A percentile compares a stretch with the other conserved stretches of the same genome.
phyloP scores from a whole-genome alignment of 2,888 invertebrate species.

The Acanthopleura granulata region DNA sequence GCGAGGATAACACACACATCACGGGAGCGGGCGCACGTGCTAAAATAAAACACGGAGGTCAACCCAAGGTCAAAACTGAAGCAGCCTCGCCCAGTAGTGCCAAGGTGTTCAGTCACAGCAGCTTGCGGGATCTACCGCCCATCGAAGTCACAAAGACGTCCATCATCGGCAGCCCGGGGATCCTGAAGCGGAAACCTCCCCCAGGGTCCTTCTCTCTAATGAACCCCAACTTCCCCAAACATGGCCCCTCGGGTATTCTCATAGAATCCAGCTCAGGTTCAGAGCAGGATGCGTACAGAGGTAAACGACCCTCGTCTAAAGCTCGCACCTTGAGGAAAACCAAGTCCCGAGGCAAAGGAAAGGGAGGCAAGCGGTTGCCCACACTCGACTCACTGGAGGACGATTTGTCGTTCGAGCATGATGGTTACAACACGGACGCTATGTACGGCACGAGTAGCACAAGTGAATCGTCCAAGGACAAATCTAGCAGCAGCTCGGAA shows the following conservation, averaged over 20 bases:
- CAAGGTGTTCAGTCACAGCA: background rate
- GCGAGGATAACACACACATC: constrained; percentile 28
- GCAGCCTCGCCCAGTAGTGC: background rate
- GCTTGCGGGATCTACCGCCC: background rate
- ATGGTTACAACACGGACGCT: background rate
- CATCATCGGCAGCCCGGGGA: background rate
- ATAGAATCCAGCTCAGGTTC: constrained; percentile 55
- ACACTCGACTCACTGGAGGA: constrained; percentile 5
- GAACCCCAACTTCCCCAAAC: background rate
- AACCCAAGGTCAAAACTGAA: background rate
- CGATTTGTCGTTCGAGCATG: background rate
- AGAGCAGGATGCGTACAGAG: constrained; percentile 52
- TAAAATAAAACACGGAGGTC: background rate
- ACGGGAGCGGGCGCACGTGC: background rate
- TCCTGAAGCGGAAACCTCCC: background rate
- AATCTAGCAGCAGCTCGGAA: background rate
- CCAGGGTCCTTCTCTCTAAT: background rate
- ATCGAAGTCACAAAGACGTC: constrained; percentile 5
- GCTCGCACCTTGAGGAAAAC: constrained; percentile 61
- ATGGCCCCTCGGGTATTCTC: background rate
- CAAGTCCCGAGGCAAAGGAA: constrained; percentile 63
- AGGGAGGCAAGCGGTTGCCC: constrained; percentile 37
- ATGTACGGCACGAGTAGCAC: background rate
- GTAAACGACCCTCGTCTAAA: constrained; percentile 37
- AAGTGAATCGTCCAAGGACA: background rate